A percentile compares a stretch with the other conserved stretches of the same genome.
These are phyloP conservation scores for Drosophila tripunctata DNA, from an alignment of 2,888 invertebrate species.

Conservation along the genomic window DNA sequence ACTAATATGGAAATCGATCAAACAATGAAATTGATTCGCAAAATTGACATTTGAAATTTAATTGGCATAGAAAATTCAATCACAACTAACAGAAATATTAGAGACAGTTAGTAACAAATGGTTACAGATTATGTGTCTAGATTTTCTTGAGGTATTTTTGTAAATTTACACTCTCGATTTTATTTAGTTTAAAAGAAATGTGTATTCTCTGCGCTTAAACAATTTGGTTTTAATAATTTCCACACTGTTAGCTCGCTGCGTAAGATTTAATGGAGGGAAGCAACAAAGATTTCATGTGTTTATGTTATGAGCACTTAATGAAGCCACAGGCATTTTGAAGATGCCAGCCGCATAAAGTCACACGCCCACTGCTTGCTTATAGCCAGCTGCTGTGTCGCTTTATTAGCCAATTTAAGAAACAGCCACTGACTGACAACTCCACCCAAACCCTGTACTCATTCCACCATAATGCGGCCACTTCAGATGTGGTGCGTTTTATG, in stretches of 20 bases:
- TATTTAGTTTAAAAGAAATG: background rate
- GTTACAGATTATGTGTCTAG: too few relatives aligned
- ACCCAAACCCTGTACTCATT: conserved; percentile 11
- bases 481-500: conserved; percentile 75
- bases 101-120: too few relatives aligned
- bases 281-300: conserved; percentile 54
- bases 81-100: too few relatives aligned
- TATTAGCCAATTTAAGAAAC: conserved; percentile 77
- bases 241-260: conserved; percentile 4
- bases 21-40: too few relatives aligned
- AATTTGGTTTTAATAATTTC: conserved; percentile 10
- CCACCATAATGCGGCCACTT: conserved; percentile 33
- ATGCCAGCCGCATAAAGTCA: conserved; percentile 51
- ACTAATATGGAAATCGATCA: too few relatives aligned
- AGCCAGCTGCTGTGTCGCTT: conserved; percentile 64
- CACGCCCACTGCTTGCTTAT: conserved; percentile 43
- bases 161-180: too few relatives aligned
- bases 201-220: background rate
- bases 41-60: too few relatives aligned
- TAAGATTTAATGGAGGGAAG: conserved; percentile 34
- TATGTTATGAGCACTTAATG: conserved; percentile 72
- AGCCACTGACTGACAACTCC: conserved; percentile 51
- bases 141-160: too few relatives aligned
- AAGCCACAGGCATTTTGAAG: conserved; percentile 75
- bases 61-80: too few relatives aligned